Evolutionary conservation across 2,888 invertebrate species (phyloP), one percentile per base, ranked within the genome.

Genomic region (Arrhopalites spinosus): DNA sequence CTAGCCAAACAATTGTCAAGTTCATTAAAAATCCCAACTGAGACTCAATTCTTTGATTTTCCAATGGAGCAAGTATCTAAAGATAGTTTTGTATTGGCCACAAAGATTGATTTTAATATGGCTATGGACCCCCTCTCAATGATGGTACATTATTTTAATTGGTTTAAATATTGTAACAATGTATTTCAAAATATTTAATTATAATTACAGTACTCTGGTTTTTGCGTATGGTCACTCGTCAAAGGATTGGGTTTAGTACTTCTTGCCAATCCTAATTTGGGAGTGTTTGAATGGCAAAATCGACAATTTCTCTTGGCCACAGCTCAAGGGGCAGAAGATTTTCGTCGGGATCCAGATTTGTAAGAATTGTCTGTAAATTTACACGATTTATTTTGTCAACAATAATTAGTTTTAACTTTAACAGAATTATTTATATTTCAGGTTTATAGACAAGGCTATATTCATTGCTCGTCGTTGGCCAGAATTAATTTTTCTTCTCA

Each of bases 221-320:
- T 81, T 72, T 81, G 81, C 47, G 74, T 80, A 2, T 77, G 81
- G 72, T 75, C 80, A 1, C 71, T 81, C 7, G 79, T 81, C 0
- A 69, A 77, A 53, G 81, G 81, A n/a, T 29, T 78, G 8, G 81
- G 81, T n/a, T 56, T 81, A 59, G 56, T 78, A 1, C 15, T 80
- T 1, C 69, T 79, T 8, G 56, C 79, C 17, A 81, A 81, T 66
- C 81, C 81, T 1, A 76, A 79, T 64, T 67, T 81, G 36, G 81
- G 81, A 25, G 72, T 81, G 17, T 81, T 78, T 29, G 61, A 61
- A 11, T 79, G 79, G 79, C 64, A 72, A 50, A 71, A 78, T 23
- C 69, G 71, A 25, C 77, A 78, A 13, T 80, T 78, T 59, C 56
- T 81, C 50, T 45, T 81, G 20, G 68, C 79, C 1, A 70, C 76